Evolutionary conservation across 2,797 vertebrate species (phyloP).

Genomic region (Falco novaeseelandiae): DNA sequence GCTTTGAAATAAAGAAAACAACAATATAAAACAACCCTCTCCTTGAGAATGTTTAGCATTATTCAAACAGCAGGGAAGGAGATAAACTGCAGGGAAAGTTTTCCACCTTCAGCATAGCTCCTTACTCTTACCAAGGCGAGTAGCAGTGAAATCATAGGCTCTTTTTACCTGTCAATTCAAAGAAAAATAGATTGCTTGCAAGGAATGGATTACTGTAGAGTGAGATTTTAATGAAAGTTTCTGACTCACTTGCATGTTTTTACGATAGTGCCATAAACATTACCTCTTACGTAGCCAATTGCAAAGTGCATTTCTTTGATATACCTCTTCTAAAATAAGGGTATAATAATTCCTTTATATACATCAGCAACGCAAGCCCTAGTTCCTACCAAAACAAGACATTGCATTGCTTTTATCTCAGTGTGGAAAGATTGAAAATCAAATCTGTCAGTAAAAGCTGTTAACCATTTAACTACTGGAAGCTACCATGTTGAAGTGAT

Average conservation of each 20-base stretch:
- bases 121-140: neutral
- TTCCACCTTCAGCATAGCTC: neutral
- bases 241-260: neutral
- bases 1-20: neutral
- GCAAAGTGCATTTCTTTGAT: slow-evolving; percentile 15
- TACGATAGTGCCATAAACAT: neutral
- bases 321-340: neutral
- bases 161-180: neutral
- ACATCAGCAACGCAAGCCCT: neutral
- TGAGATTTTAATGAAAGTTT: neutral
- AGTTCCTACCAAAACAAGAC: neutral
- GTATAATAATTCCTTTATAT: neutral
- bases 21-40: neutral
- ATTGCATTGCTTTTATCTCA: neutral
- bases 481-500: neutral
- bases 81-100: neutral
- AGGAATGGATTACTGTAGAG: neutral
- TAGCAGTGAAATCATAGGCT: neutral
- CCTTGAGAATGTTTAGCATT: neutral
- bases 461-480: neutral
- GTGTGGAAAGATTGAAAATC: neutral
- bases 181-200: neutral
- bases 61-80: neutral
- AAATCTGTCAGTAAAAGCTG: neutral
- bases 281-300: neutral